Percentiles rank a stretch among this genome's conserved stretches.
Conservation (phyloP, 2,888 invertebrate genomes). For the Drosophila picticornis region DNA sequence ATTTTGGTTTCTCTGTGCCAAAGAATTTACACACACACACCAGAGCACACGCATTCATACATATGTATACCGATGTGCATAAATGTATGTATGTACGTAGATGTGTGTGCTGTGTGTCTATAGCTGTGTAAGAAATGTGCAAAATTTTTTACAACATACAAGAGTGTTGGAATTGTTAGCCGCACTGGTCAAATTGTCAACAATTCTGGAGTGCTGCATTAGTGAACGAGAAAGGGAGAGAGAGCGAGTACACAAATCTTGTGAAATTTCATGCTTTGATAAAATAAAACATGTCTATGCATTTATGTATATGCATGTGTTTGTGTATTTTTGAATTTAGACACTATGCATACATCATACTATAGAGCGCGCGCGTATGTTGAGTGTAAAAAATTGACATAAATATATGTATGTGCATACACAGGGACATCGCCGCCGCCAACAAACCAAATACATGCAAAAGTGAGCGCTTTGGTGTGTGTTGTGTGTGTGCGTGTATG, state of each 20-base stretch:
- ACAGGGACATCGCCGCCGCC: conserved; percentile 55
- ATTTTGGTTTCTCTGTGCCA: conserved; percentile 66
- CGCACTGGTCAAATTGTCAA: conserved; percentile 37
- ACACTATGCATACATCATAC: conserved; percentile 25
- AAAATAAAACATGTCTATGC: conserved; percentile 55
- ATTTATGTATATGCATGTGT: conserved; percentile 38
- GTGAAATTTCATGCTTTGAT: conserved; percentile 47
- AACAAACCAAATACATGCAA: conserved; percentile 51
- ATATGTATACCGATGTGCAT: conserved; percentile 29
- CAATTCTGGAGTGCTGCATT: conserved; percentile 27
- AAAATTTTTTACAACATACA: conserved; percentile 61
- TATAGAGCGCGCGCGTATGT: conserved; percentile 52
- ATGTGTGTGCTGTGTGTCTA: conserved; percentile 44
- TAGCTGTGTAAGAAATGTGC: conserved; percentile 72
- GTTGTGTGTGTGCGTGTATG: conserved; percentile 23
- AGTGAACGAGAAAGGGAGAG: conserved; percentile 17
- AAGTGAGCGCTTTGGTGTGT: conserved; percentile 9
- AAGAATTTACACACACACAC: conserved; percentile 67
- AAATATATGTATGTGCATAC: conserved; percentile 48
- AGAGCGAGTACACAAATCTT: conserved; percentile 33
- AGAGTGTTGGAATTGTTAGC: conserved; percentile 42
- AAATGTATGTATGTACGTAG: conserved; percentile 38
- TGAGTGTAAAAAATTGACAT: conserved; percentile 65
- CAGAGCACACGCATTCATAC: conserved; percentile 40
- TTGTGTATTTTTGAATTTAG: conserved; percentile 41